phyloP scores from a whole-genome alignment of 2,113 vertebrate genomes.

The Pituophis catenifer region DNA sequence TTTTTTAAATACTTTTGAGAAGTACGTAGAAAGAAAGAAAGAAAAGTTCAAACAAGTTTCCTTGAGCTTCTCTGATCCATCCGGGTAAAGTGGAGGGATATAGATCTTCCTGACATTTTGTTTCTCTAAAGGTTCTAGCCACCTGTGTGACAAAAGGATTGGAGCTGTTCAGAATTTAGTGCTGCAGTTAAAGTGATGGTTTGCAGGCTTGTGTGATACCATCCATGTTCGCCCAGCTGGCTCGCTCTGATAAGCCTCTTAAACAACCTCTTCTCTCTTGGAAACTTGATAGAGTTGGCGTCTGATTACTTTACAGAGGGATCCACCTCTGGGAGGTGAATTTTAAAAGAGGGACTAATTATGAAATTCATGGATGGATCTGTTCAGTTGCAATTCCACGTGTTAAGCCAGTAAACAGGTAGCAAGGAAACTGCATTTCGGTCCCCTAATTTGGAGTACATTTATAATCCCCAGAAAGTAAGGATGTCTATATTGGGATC shows the following conservation, averaged over 20 bases:
- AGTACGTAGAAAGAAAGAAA: neutral
- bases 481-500: neutral
- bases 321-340: constrained; percentile 44
- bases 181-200: constrained; percentile 33
- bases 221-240: constrained; percentile 60
- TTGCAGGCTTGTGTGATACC: constrained; percentile 55
- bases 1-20: neutral
- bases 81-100: neutral
- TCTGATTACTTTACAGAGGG: constrained; percentile 46
- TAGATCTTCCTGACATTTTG: constrained; percentile 17
- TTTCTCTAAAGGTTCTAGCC: constrained; percentile 22
- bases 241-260: constrained; percentile 66
- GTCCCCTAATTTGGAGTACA: neutral
- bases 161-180: constrained; percentile 46
- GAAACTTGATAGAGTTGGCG: constrained; percentile 47
- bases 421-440: constrained; percentile 21
- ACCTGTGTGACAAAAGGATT: constrained; percentile 15
- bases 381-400: neutral
- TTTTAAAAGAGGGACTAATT: constrained; percentile 53
- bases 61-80: neutral
- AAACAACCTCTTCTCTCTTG: constrained; percentile 51
- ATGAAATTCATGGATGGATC: constrained; percentile 55
- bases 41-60: constrained; percentile 8
- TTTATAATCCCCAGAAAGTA: neutral
- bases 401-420: constrained; percentile 28